Evolutionary conservation across 2,113 vertebrate species (phyloP).

Genomic region (Channa argus): DNA sequence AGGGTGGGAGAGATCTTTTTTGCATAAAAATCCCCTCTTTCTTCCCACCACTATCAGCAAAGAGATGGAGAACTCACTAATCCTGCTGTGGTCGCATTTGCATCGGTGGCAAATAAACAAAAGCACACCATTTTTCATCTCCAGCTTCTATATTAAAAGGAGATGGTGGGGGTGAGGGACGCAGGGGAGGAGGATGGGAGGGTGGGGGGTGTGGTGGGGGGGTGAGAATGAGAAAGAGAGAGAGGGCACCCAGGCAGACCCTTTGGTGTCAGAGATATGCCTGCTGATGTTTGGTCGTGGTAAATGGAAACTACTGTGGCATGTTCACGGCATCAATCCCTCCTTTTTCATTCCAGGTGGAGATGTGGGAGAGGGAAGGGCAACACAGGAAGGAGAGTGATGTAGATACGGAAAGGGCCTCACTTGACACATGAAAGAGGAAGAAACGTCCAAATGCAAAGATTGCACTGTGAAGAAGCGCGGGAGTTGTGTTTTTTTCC

Average conservation of each 20-base stretch:
- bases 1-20: conserved; percentile 83
- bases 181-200: background rate
- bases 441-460: conserved; percentile 18
- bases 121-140: conserved; percentile 82
- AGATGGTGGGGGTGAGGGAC: conserved; percentile 39
- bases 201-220: background rate
- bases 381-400: conserved; percentile 15
- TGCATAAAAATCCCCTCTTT: conserved; percentile 83
- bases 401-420: conserved; percentile 18
- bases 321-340: conserved; percentile 62
- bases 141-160: conserved; percentile 74
- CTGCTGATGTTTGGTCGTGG: conserved; percentile 73
- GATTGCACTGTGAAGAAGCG: background rate
- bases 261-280: conserved; percentile 78
- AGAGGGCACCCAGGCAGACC: conserved; percentile 64
- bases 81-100: conserved; percentile 83
- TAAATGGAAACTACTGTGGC: conserved; percentile 77
- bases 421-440: background rate
- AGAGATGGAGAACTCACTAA: conserved; percentile 86
- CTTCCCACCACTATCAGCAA: conserved; percentile 82
- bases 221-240: conserved; percentile 15
- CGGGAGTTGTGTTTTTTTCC: too few species aligned
- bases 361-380: conserved; percentile 27
- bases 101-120: conserved; percentile 85
- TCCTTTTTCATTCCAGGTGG: conserved; percentile 53